These are phyloP conservation scores for Nesoenas mayeri DNA, from an alignment of 2,113 vertebrate species.

Conservation along the genomic window DNA sequence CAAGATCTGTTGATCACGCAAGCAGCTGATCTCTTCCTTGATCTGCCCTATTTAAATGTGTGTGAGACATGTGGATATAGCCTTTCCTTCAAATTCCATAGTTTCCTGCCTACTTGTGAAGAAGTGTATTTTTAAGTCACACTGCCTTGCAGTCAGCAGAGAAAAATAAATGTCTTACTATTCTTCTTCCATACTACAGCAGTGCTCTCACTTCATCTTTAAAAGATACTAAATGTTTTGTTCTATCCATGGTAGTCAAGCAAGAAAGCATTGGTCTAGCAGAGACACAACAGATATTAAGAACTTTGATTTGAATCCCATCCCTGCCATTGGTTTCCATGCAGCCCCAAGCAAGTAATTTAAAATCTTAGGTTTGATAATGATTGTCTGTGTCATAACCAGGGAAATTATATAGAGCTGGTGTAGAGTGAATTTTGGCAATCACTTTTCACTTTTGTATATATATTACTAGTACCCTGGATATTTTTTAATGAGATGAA, in stretches of 20 bases:
- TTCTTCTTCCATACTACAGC: not conserved
- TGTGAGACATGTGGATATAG: not conserved
- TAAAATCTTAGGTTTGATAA: not conserved
- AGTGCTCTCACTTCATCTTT: not conserved
- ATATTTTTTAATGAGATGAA: not conserved
- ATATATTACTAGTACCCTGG: too few species aligned
- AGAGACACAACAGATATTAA: not conserved
- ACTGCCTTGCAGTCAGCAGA: not conserved
- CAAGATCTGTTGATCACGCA: not conserved
- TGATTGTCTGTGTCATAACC: not conserved
- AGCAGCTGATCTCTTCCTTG: not conserved
- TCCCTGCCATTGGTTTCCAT: not conserved
- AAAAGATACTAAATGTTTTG: not conserved
- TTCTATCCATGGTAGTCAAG: not conserved
- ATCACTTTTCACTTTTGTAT: not conserved
- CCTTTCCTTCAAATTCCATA: not conserved
- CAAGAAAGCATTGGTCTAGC: not conserved
- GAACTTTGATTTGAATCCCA: not conserved
- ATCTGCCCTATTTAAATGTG: not conserved
- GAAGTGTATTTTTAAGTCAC: not conserved
- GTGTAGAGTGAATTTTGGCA: not conserved
- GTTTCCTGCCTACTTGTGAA: not conserved
- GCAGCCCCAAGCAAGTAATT: rapidly evolving
- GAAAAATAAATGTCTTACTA: not conserved
- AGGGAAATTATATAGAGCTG: not conserved